Conservation (phyloP, 2,113 vertebrate species). For the Ondatra zibethicus region DNA sequence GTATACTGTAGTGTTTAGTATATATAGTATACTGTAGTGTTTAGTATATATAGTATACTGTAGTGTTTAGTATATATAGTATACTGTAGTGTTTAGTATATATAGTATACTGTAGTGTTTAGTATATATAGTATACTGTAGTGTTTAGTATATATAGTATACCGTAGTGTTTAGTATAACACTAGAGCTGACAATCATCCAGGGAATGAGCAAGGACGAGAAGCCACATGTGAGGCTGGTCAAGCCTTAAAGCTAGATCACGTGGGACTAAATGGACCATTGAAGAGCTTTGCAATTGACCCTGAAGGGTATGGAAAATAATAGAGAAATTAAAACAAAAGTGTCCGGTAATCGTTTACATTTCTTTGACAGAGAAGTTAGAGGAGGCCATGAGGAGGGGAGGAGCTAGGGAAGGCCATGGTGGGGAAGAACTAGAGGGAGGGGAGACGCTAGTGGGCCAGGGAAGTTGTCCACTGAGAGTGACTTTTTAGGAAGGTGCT, state of each 20-base stretch:
- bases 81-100: no score
- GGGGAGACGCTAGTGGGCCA: no score
- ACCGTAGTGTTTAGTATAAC: no score
- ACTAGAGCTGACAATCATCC: not conserved
- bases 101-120: no score
- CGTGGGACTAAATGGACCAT: rapidly evolving
- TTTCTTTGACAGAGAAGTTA: not conserved
- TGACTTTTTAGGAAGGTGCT: not conserved
- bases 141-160: no score
- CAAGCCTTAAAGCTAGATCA: not conserved
- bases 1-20: no score
- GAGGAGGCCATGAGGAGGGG: not conserved
- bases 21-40: no score
- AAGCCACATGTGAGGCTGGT: not conserved
- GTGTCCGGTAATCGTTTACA: not conserved
- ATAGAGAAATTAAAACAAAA: not conserved
- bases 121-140: no score
- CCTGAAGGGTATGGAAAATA: not conserved
- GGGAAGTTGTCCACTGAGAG: not conserved
- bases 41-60: no score
- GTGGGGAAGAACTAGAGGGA: no score
- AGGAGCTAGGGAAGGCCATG: no score
- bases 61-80: no score
- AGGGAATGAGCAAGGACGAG: not conserved
- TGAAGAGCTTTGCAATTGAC: not conserved